Evolutionary conservation across 2,888 invertebrate species (phyloP), one percentile per base, ranked within the genome.

Genomic region (Orchestes rusci): DNA sequence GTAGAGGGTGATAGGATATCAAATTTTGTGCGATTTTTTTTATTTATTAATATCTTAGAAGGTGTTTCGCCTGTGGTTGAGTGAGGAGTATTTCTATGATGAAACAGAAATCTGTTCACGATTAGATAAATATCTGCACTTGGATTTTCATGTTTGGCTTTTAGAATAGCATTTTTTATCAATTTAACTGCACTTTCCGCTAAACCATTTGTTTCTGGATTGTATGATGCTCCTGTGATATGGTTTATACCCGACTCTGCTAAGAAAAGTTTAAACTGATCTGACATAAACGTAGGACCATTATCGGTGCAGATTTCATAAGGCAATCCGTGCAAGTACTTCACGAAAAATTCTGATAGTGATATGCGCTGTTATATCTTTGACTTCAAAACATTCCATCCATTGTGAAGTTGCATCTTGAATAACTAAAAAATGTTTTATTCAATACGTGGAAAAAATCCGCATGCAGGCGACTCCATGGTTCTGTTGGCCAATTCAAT

Each of bases 351-450:
- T 37, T 40, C 40, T 33, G 13, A 40, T 40, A 12, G 40, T 35
- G 4, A 8, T 15, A 10, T 12, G n/a, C 10, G 40, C 15, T 4
- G 39, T n/a, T n/a, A n/a, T n/a, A n/a, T n/a, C n/a, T n/a, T n/a
- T n/a, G n/a, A n/a, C n/a, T n/a, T n/a, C n/a, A 39, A 39, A 39
- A 37, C 43, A 31, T 39, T 43, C 43, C 13, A 43, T 28, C 43
- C 43, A 43, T 16, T 43, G 37, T n/a, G 43, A 39, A 12, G 33
- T 45, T 10, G 39, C 39, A 40, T 31, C 31, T 31, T 31, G 31
- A 31, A 31, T 12, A 10, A 31, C 13, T 12, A 31, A 31, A 31
- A 31, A 31, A 31, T 31, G n/a, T n/a, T 30, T 30, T 12, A 10
- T 5, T 12, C 5, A 32, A 17, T n/a, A 28, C 33, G 27, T 36